phyloP scores from a whole-genome alignment of 2,113 vertebrate species.

The Dascyllus trimaculatus region DNA sequence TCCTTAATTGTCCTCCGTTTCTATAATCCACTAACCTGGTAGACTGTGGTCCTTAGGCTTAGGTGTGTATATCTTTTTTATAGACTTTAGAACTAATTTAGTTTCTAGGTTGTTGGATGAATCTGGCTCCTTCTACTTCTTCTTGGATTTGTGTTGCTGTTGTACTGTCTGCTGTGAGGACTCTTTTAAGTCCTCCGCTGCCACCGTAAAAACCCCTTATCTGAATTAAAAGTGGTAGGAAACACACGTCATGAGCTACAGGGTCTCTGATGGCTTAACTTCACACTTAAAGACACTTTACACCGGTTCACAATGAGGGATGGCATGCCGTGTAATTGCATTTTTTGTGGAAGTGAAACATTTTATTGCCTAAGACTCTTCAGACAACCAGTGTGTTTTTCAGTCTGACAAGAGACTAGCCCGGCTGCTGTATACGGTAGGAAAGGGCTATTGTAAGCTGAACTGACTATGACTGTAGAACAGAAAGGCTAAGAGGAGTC shows the following conservation, averaged over 20 bases:
- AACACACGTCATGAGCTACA: constrained; percentile 37
- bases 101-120: constrained; percentile 13
- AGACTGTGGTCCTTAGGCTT: not conserved
- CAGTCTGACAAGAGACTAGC: not conserved
- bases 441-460: not conserved
- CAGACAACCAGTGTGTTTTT: constrained; percentile 29
- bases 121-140: constrained; percentile 12
- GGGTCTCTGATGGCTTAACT: constrained; percentile 32
- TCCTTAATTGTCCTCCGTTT: constrained; percentile 12
- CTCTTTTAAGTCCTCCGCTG: constrained; percentile 30
- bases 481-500: constrained; percentile 18
- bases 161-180: constrained; percentile 16
- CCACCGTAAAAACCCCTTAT: constrained; percentile 47
- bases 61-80: constrained; percentile 5
- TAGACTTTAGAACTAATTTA: constrained; percentile 5
- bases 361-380: constrained; percentile 10
- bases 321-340: constrained; percentile 51
- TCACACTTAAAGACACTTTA: constrained; percentile 50
- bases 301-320: constrained; percentile 31
- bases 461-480: constrained; percentile 6
- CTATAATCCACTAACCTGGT: not conserved
- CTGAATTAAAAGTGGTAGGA: constrained; percentile 55
- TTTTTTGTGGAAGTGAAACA: constrained; percentile 25
- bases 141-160: constrained; percentile 7
- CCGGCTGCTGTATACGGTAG: not conserved